Evolutionary conservation across 2,888 invertebrate species (phyloP).

Genomic region (Tuta absoluta): DNA sequence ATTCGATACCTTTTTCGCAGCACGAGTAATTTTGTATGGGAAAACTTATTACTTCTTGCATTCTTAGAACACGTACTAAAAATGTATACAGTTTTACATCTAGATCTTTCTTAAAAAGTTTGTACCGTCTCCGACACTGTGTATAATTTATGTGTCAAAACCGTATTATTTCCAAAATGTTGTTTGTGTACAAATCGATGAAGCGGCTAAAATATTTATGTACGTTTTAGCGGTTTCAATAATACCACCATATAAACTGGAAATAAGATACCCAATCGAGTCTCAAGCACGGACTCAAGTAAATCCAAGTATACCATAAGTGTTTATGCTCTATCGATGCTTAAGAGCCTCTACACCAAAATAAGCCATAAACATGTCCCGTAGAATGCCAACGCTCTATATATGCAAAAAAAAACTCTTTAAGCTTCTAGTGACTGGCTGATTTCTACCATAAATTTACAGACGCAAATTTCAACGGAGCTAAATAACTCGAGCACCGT

Average conservation of each 20-base stretch:
- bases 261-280: not conserved
- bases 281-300: not conserved
- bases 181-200: not conserved
- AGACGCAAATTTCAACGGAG: constrained; percentile 8
- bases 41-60: too few species aligned
- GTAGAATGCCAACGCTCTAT: not conserved
- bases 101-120: too few species aligned
- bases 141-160: too few species aligned
- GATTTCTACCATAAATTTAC: not conserved
- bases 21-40: too few species aligned
- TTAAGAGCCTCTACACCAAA: not conserved
- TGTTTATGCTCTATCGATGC: constrained; percentile 13
- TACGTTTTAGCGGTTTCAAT: not conserved
- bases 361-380: not conserved
- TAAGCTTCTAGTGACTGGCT: not conserved
- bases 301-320: constrained; percentile 12
- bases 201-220: not conserved
- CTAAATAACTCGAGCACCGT: constrained; percentile 35
- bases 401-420: not conserved
- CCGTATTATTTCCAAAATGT: not conserved
- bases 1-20: too few species aligned
- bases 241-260: not conserved
- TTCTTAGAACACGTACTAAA: too few species aligned
- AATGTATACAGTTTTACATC: too few species aligned
- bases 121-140: too few species aligned